Evolutionary conservation across 2,113 vertebrate genomes (phyloP).

Genomic region (Glaucidium brasilianum): DNA sequence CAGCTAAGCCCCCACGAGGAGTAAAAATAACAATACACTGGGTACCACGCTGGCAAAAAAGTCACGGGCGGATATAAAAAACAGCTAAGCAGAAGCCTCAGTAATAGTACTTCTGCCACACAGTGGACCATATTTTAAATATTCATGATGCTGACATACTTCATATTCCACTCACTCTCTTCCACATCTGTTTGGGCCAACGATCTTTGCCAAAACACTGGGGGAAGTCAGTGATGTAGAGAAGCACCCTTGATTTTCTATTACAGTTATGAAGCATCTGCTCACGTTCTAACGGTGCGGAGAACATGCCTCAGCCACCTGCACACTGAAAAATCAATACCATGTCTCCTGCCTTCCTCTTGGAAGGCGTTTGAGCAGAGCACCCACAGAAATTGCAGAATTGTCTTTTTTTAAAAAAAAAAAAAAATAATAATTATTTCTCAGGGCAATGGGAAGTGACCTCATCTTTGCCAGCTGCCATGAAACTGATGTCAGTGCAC

Average conservation of each 20-base stretch:
- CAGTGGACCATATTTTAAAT: not conserved
- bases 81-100: not conserved
- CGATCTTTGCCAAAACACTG: slow-evolving; percentile 2
- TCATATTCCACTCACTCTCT: not conserved
- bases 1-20: not conserved
- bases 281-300: not conserved
- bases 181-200: slow-evolving; percentile 30
- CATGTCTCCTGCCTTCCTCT: not conserved
- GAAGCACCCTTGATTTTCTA: slow-evolving; percentile 4
- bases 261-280: slow-evolving; percentile 7
- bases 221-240: not conserved
- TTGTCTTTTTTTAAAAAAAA: not conserved
- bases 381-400: not conserved
- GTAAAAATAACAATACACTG: not conserved
- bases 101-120: not conserved
- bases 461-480: not conserved
- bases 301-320: slow-evolving; percentile 1
- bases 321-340: not conserved
- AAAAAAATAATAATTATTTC: not conserved
- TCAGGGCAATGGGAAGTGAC: not conserved
- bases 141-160: not conserved
- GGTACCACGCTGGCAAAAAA: not conserved
- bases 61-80: not conserved
- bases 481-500: not conserved
- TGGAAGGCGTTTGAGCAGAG: not conserved